Percentiles rank a stretch among this genome's conserved stretches.
Conservation (phyloP, 1,140 invertebrate species). For the Acromyrmex charruanus region DNA sequence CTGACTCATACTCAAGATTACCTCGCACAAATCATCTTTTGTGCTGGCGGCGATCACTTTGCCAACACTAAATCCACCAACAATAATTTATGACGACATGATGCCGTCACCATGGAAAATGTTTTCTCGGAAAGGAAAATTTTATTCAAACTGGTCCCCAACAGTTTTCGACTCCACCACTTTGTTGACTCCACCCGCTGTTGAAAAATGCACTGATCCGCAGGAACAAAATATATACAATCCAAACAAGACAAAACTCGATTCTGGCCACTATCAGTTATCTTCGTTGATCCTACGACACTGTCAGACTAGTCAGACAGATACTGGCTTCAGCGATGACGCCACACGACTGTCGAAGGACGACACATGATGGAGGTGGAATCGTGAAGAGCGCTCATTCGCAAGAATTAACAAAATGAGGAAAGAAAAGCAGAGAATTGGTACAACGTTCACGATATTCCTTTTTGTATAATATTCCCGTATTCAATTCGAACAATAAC, state of each 20-base stretch:
- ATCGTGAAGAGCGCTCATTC: background rate
- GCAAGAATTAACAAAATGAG: background rate
- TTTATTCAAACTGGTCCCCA: conserved; percentile 1
- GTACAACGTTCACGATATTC: background rate
- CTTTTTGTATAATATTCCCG: background rate
- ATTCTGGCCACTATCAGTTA: background rate
- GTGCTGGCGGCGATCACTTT: conserved; percentile 50
- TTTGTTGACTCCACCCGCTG: background rate
- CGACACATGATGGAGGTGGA: conserved; percentile 5
- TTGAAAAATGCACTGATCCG: background rate
- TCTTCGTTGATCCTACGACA: conserved; percentile 50
- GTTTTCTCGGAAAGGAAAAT: background rate
- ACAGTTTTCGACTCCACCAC: background rate
- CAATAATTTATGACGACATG: conserved; percentile 49
- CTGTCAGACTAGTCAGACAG: conserved; percentile 11
- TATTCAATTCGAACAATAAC: background rate
- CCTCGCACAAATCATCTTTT: conserved; percentile 63
- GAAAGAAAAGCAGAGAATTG: background rate
- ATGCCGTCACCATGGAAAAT: background rate
- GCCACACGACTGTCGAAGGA: conserved; percentile 44
- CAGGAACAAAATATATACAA: conserved; percentile 5
- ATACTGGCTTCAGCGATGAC: conserved; percentile 42
- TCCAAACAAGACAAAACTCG: background rate
- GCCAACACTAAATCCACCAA: background rate
- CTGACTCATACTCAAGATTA: conserved; percentile 50